Base-by-base conservation (phyloP, 2,888 invertebrate species). In the Emmelina monodactyla region DNA sequence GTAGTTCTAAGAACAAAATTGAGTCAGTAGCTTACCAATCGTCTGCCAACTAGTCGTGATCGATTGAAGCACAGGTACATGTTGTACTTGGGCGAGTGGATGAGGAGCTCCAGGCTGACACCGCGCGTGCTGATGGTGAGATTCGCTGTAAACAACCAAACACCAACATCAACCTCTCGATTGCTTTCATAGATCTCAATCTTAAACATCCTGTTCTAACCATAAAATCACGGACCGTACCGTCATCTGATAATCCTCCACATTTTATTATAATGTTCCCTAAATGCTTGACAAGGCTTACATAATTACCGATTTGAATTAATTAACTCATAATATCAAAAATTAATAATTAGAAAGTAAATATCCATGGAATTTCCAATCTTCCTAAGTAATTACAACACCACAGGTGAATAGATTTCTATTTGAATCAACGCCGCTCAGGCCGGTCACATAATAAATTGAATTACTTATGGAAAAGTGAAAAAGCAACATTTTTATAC, bases 1-100 rank as follows among this genome's bases (percentile, higher is more conserved):
- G 9, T 7, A 4, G 3, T 25, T 4, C 9, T 25, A 25, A 25
- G 25, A 25, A 25, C 3, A 4, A n/a, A 25, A 19, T 32, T 19
- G 15, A 9, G n/a, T 28, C 15, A 16, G 4, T n/a, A 25, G 50
- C 75, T 73, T 41, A 81, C 81, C 69, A 81, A 81, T 69, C 87
- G 86, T 82, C 86, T 82, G 79, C 87, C 88, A 51, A 88, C 84
- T 58, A 88, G 83, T 68, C 84, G 85, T 78, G 88, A 87, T 51
- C 84, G 83, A 68, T 86, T 88, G 85, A 88, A 89, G 82, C 89
- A 89, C 58, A 89, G 84, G 78, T 85, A 89, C 82, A 86, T 85
- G 64, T 85, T 83, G 56, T 85, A 85, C 62, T 86, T 83, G 66
- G 88, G 88, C 58, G 88, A 88, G 78, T 82, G 83, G 68, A 87